A percentile compares a stretch with the other conserved stretches of the same genome.
phyloP scores from a whole-genome alignment of 1,140 invertebrate genomes.

The Anoplophora glabripennis region DNA sequence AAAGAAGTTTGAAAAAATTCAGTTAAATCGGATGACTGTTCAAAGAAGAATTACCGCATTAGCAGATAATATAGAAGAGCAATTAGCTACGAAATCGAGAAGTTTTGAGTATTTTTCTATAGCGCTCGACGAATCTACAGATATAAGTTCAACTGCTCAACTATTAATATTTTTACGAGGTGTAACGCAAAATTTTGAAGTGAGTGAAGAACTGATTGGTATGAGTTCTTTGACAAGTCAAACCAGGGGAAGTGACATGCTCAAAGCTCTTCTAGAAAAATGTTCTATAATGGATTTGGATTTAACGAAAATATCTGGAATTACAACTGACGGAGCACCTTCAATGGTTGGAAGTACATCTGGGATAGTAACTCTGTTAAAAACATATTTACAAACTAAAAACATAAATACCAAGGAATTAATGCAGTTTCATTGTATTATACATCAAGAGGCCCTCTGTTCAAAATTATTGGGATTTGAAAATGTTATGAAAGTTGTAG shows the following conservation, averaged over 20 bases:
- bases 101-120: conserved; percentile 30
- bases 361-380: conserved; percentile 10
- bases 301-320: conserved; percentile 28
- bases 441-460: conserved; percentile 41
- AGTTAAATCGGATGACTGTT: conserved; percentile 36
- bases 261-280: conserved; percentile 14
- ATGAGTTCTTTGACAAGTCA: conserved; percentile 34
- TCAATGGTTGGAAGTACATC: conserved; percentile 33
- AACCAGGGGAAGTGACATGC: conserved; percentile 21
- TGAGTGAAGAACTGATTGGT: conserved; percentile 35
- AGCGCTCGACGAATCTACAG: conserved; percentile 30
- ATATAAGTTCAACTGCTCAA: conserved; percentile 35
- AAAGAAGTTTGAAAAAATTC: conserved; percentile 30
- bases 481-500: conserved; percentile 37
- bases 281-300: conserved; percentile 18
- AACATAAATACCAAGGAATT: background rate
- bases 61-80: conserved; percentile 27
- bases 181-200: conserved; percentile 33
- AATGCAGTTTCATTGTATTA: conserved; percentile 38
- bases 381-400: conserved; percentile 5
- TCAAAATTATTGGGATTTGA: conserved; percentile 30
- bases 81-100: conserved; percentile 26
- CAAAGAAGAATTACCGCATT: conserved; percentile 32
- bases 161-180: conserved; percentile 38
- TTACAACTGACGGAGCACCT: conserved; percentile 39